A percentile compares a stretch with the other conserved stretches of the same genome.
Conservation (phyloP, 2,113 vertebrate genomes). For the Philantomba maxwellii region DNA sequence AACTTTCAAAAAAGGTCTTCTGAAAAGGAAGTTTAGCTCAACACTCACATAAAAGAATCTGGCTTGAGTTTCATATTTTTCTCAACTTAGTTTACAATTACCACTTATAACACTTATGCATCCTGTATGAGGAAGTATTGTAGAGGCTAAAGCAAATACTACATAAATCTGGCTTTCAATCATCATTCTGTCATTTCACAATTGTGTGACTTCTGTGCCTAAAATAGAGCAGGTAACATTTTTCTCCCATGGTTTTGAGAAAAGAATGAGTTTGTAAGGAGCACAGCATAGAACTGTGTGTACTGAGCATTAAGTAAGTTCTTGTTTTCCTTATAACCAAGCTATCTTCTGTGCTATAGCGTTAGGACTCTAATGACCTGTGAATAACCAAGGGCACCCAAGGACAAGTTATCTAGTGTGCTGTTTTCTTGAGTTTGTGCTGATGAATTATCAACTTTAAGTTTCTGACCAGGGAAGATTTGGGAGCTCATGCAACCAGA, state of each 20-base stretch:
- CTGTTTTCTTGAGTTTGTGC: neutral
- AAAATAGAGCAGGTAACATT: neutral
- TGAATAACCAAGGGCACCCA: neutral
- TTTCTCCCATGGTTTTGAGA: neutral
- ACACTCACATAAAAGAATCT: neutral
- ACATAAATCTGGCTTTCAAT: neutral
- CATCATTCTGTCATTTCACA: neutral
- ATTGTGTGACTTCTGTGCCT: neutral
- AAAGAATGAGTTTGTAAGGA: neutral
- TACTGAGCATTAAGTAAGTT: neutral
- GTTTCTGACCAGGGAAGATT: neutral
- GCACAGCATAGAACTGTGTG: neutral
- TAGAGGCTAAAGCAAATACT: neutral
- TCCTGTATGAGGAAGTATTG: neutral
- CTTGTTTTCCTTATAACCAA: neutral
- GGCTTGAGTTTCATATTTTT: neutral
- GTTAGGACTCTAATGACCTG: neutral
- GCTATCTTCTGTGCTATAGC: neutral
- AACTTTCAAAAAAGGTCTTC: neutral
- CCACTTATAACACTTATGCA: neutral
- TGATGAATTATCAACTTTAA: neutral
- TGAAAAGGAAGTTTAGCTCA: neutral
- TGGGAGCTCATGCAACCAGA: neutral
- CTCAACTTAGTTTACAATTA: neutral
- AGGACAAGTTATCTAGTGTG: neutral